These are phyloP conservation scores for Incurvaria masculella DNA, from an alignment of 2,888 invertebrate genomes.

Conservation along the genomic window DNA sequence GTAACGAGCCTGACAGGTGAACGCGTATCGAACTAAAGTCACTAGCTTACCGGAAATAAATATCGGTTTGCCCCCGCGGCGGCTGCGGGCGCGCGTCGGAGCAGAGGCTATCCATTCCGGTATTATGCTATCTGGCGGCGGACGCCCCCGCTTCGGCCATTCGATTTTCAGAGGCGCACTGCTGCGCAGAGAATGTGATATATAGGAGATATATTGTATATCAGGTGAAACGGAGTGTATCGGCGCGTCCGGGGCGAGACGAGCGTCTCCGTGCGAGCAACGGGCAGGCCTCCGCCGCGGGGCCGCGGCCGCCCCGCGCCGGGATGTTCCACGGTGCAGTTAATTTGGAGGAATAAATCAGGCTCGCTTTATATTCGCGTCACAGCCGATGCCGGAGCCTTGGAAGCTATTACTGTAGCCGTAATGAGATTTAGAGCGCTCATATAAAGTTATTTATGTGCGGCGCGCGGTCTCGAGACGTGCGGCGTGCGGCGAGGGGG, in stretches of 20 bases:
- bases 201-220: no score
- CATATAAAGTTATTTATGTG: conserved; percentile 52
- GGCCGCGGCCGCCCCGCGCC: no score
- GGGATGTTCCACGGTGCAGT: conserved; percentile 26
- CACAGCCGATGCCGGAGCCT: conserved; percentile 43
- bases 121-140: conserved; percentile 44
- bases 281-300: no score
- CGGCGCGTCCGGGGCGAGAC: no score
- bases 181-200: no score
- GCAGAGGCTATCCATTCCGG: conserved; percentile 46
- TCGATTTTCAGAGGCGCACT: conserved; percentile 36
- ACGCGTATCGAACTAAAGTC: background rate
- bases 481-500: background rate
- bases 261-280: no score
- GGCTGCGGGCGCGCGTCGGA: no score
- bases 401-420: conserved; percentile 47
- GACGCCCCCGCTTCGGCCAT: conserved; percentile 24
- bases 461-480: conserved; percentile 24
- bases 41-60: conserved; percentile 39
- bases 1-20: conserved; percentile 18
- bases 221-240: no score
- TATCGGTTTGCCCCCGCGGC: no score
- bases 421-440: conserved; percentile 52
- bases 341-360: conserved; percentile 45
- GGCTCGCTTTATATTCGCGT: conserved; percentile 47